These are phyloP conservation scores for Echinarachnius parma DNA, from an alignment of 53 echinoderm and acorn worm species.

Conservation along the genomic window DNA sequence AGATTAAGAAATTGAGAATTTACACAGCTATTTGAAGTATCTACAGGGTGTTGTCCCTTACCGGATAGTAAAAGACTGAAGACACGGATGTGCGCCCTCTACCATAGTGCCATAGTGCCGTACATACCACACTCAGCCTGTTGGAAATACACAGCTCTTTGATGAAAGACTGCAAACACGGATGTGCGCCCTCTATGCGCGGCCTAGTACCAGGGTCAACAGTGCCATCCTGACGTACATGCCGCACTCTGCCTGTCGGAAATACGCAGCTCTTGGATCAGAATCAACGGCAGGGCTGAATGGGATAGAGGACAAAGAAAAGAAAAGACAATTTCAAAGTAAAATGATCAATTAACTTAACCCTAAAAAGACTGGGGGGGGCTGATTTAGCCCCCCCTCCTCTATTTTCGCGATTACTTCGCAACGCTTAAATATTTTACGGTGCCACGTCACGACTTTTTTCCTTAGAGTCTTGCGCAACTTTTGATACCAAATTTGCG, in stretches of 20 bases:
- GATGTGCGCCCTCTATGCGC: constrained; percentile 5
- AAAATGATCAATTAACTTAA: neutral
- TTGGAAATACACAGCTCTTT: constrained; percentile 94
- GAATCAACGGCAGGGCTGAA: constrained; percentile 79
- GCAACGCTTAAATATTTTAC: no score
- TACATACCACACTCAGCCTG: constrained; percentile 99
- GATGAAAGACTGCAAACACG: constrained; percentile 17
- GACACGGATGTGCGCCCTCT: no score
- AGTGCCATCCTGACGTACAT: constrained; percentile 99
- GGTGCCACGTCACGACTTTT: no score
- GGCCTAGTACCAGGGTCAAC: constrained; percentile 82
- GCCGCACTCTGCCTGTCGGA: constrained; percentile 96
- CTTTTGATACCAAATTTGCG: no score
- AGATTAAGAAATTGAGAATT: no score
- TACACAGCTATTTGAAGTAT: no score
- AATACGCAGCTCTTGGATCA: constrained; percentile 94
- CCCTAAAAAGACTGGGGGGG: no score
- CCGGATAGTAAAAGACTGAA: no score
- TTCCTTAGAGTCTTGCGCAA: no score
- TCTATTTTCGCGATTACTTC: no score
- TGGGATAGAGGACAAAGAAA: constrained; percentile 1
- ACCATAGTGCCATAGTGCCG: constrained; percentile 93
- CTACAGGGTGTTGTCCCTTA: no score
- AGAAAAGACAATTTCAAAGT: neutral
- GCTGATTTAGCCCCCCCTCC: no score